Evolutionary conservation across 2,113 vertebrate genomes (phyloP), one percentile per base, ranked within the genome.

Genomic region (Drymodes brunneopygia): DNA sequence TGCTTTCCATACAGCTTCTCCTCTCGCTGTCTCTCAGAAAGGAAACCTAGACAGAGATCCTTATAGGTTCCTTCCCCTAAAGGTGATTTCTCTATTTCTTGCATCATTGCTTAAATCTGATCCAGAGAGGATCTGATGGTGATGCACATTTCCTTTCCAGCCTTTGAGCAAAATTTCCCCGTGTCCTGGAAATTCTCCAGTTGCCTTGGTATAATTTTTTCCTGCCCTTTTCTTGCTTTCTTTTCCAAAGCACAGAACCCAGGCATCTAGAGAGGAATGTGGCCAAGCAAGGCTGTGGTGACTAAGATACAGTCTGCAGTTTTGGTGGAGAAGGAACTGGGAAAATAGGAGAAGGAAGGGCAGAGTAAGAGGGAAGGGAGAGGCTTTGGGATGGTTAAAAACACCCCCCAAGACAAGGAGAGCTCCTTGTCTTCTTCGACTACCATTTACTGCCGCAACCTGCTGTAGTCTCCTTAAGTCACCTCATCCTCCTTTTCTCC

Each of bases 401-500:
- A 47, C 4, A 22, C 10, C 62, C 18, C 11, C 35, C 40, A 54
- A 38, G 38, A 38, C 38, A 38, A 23, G 9, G 28, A 64, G 23
- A 64, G 11, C 3, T 72, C 14, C 14, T 62, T 64, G 8, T 61
- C 33, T 48, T 73, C 51, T 73, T 47, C 6, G 50, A 40, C 69
- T 47, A 10, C n/a, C 1, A 0, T 64, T 64, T 84, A 47, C 18
- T 64, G n/a, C n/a, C 0, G 1, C 40, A 73, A 12, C 3, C 15
- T 65, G 35, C 35, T 74, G 35, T 48, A 27, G 6, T 64, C 28
- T 54, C 17, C 47, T 71, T 21, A 19, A 64, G n/a, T 84, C 23
- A 38, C 4, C 9, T 33, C 25, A 21, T 56, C 10, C 53, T 65
- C 15, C 29, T 74, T 48, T 45, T 56, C 40, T 62, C 62, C 28